Evolutionary conservation across 2,888 invertebrate genomes (phyloP), one percentile per base, ranked within the genome.

Genomic region (Druceiella hillmani): DNA sequence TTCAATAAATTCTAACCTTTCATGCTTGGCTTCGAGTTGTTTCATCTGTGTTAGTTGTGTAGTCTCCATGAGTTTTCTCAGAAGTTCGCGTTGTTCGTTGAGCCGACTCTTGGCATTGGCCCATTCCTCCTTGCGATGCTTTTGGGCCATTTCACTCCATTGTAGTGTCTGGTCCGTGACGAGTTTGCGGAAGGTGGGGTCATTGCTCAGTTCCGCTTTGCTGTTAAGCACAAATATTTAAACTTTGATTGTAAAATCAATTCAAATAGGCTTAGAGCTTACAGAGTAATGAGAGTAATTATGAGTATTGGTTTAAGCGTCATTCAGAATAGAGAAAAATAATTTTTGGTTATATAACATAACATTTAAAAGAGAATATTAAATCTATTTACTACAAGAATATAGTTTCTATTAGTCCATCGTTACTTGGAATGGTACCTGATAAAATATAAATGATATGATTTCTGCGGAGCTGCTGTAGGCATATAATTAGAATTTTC

Each of bases 161-260:
- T 97, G 92, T 9, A 80, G 72, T 4, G 95, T 93, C 68, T 99
- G 98, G 48, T 93, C 93, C 24, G 81, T 79, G 16, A 99, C 94
- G 35, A 95, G 74, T 53, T 83, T 80, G 47, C 87, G 82, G 51
- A 91, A 82, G 1, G 77, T 68, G 1, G 84, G 79, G 64, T 91
- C 90, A 52, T 77, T 79, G 50, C 81, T 81, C 7, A 90, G 72
- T 57, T 90, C 89, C 51, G 80, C 81, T 66, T 88, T 88, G 63
- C 88, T 89, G 63, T 14, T 59, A 59, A 22, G n/a, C 30, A 41
- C 7, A 12, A 32, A 31, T 20, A 25, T 15, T 17, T 25, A 26
- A 32, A 20, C 29, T 26, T 10, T 34, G 7, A 12, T 17, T 14
- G 11, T 3, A 13, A 38, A 11, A n/a, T 9, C 13, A 3, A n/a